Base-by-base conservation (phyloP, 2,113 vertebrate species). In the Hylia prasina region DNA sequence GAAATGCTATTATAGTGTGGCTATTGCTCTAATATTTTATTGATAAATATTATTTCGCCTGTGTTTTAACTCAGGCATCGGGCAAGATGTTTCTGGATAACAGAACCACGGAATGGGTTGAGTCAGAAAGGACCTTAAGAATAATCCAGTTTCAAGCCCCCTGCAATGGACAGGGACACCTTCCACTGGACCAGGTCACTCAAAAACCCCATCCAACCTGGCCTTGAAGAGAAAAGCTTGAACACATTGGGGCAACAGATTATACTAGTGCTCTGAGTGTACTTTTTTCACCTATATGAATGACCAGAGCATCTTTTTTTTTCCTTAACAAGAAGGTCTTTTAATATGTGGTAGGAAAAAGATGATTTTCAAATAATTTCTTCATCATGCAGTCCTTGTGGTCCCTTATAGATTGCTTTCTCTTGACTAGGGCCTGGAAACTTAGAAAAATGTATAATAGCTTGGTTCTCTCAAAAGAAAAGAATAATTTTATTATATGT, bases 1-100 rank as follows among this genome's bases (percentile, higher is more conserved):
- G 4, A 13, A 7, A 0, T 1, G 1, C 40, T 82, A 82, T 56
- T 35, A 18, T 56, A 13, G 3, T 40, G 19, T 35, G 61, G 15
- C 5, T 54, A 8, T 42, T 13, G 4, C 11, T 50, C 13, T 64
- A 63, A 19, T 68, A 35, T 58, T 82, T 82, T 56, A 66, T 30
- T 2, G 1, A 28, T 7, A 44, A 51, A 42, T 69, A n/a, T 50
- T 44, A 6, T 10, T 85, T 82, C n/a, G 50, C 35, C 10, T 72
- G 15, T 53, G 21, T 61, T 77, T 87, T 73, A 22, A 44, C 33
- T 66, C 4, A 40, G 37, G 10, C 22, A 31, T 35, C 44, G 77
- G 20, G 30, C 9, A 68, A 61, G 15, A 11, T 6, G 4, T 39
- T 79, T 90, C 31, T 77, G 27, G 33, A 28, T 27, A 10, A 23